Evolutionary conservation across 1,140 invertebrate genomes (phyloP).

Genomic region (Bradynema listronoti): DNA sequence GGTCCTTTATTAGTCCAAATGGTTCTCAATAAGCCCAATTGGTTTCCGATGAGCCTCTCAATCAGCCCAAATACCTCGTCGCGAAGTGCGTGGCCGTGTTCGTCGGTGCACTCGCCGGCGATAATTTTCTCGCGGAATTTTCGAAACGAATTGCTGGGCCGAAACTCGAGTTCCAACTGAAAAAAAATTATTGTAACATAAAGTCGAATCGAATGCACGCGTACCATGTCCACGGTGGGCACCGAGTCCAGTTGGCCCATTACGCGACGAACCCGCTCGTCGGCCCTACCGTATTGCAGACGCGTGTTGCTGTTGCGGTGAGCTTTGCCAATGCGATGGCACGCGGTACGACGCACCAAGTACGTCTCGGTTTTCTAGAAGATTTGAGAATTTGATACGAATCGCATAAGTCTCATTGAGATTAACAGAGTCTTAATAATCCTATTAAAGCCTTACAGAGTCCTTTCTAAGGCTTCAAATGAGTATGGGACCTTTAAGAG

Average conservation of each 20-base stretch:
- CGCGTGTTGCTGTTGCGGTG: conserved; percentile 39
- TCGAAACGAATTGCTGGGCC: conserved; percentile 26
- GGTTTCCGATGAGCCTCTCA: no score
- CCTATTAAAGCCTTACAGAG: neutral
- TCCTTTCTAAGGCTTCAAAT: no score
- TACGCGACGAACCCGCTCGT: conserved; percentile 46
- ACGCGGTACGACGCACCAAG: conserved; percentile 46
- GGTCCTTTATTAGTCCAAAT: no score
- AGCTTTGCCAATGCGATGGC: conserved; percentile 40
- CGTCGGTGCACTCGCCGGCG: conserved; percentile 34
- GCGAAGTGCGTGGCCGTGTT: no score
- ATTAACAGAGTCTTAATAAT: neutral
- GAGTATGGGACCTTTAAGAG: no score
- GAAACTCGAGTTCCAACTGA: conserved; percentile 47
- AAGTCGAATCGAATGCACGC: neutral
- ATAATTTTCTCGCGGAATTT: conserved; percentile 38
- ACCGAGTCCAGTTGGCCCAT: conserved; percentile 53
- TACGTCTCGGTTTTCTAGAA: conserved; percentile 45
- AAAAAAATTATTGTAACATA: conserved; percentile 22
- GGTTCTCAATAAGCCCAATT: no score
- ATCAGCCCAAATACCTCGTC: no score
- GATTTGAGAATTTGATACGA: conserved; percentile 10
- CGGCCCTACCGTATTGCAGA: conserved; percentile 46
- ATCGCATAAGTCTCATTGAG: neutral
- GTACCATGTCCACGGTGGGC: conserved; percentile 47